Base-by-base conservation (phyloP, 2,797 vertebrate species). In the Telmatherina bonti region DNA sequence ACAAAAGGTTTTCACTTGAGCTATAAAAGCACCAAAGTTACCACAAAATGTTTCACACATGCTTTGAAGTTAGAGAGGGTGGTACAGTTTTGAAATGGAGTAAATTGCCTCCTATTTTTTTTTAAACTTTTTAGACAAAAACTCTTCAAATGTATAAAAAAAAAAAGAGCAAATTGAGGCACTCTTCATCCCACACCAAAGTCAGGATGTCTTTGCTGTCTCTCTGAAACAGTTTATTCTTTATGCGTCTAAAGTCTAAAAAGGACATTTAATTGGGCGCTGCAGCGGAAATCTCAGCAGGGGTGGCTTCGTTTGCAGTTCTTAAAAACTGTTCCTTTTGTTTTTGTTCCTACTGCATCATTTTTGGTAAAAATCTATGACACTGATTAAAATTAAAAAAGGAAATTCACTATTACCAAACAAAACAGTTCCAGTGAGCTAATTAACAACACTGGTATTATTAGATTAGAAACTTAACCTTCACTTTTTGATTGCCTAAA, bases 251-350 rank as follows among this genome's bases (percentile, higher is more conserved):
- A 31, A 0, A 62, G 31, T 70, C 35, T 51, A 24, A 76, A 84
- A 68, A 61, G 29, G 35, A 31, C 26, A 55, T 45, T 33, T 67
- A 6, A 68, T 56, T 58, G 47, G 20, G 1, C 16, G 12, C 41
- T 70, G 54, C 30, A 54, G 38, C 64, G 67, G 51, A 59, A 79
- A 60, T 43, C 30, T 45, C 47, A 51, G 60, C 18, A 57, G 67
- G n/a, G 47, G 41, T 71, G 70, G 18, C 26, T 67, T 60, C 77
- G 47, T 36, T 69, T 43, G 22, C 67, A 72, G n/a, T 10, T 41
- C 51, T 61, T 62, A 58, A 74, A 10, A 7, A 45, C 6, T 45
- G 7, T 45, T 7, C 7, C 9, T 45, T 20, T 9, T 5, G 2
- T 45, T 45, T 45, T 54, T 29, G 4, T 33, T 20, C 1, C 6